Conservation (phyloP, 2,113 vertebrate genomes). For the Salvelinus fontinalis region DNA sequence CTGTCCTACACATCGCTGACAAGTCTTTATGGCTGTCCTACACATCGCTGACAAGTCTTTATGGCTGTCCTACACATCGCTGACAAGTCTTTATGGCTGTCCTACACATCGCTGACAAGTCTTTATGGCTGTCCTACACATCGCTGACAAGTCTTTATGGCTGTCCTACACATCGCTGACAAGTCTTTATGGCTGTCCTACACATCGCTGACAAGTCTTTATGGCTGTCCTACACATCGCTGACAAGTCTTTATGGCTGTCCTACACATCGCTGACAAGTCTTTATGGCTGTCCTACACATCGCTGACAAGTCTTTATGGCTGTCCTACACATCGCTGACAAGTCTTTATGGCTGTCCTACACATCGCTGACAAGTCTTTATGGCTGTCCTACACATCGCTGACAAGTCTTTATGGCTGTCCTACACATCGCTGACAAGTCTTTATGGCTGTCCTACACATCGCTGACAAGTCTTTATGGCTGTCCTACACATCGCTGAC, state of each 20-base stretch:
- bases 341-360: too few species aligned
- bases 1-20: neutral
- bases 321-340: neutral
- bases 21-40: too few species aligned
- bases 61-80: neutral
- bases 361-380: neutral
- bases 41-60: neutral
- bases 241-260: too few species aligned
- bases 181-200: too few species aligned
- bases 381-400: neutral
- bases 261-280: neutral
- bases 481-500: neutral
- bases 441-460: neutral
- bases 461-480: neutral
- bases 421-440: neutral
- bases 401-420: too few species aligned
- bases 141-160: neutral
- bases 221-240: neutral
- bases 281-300: neutral
- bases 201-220: neutral
- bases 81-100: too few species aligned
- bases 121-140: neutral
- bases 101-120: neutral
- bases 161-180: neutral
- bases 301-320: neutral